phyloP scores from a whole-genome alignment of 2,797 vertebrate species.

The Hydrocynus forskahlii region DNA sequence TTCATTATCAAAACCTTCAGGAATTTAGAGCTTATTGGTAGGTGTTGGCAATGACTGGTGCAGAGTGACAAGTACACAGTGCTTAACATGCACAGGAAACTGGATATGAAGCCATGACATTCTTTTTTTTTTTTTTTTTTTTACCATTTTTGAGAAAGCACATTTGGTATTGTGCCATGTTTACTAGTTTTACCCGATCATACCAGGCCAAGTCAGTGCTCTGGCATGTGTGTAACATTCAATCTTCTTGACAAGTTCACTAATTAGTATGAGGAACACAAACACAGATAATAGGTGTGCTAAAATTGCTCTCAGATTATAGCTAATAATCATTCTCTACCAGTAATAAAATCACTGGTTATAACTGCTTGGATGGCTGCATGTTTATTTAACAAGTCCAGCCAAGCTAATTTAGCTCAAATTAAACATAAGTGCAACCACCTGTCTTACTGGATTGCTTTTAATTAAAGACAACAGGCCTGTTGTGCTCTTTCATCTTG shows the following conservation, averaged over 20 bases:
- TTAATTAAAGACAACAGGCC: constrained; percentile 77
- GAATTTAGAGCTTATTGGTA: not conserved
- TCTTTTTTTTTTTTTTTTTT: constrained; percentile 39
- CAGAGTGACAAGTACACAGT: not conserved
- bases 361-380: constrained; percentile 58
- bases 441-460: constrained; percentile 75
- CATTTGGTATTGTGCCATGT: constrained; percentile 61
- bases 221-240: constrained; percentile 80
- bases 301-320: constrained; percentile 85
- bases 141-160: constrained; percentile 39
- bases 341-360: constrained; percentile 73
- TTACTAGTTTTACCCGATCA: constrained; percentile 76
- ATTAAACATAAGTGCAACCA: constrained; percentile 84
- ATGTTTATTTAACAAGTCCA: constrained; percentile 78
- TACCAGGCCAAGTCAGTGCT: constrained; percentile 77
- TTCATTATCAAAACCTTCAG: not conserved
- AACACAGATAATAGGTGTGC: constrained; percentile 84
- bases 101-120: not conserved
- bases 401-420: constrained; percentile 81
- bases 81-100: not conserved
- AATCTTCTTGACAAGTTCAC: constrained; percentile 83
- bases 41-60: no score
- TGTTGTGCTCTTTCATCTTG: constrained; percentile 76
- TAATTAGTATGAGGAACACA: constrained; percentile 85
- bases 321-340: constrained; percentile 79